These are phyloP conservation scores for Globodera rostochiensis DNA, from an alignment of 1,140 invertebrate species.

Conservation along the genomic window DNA sequence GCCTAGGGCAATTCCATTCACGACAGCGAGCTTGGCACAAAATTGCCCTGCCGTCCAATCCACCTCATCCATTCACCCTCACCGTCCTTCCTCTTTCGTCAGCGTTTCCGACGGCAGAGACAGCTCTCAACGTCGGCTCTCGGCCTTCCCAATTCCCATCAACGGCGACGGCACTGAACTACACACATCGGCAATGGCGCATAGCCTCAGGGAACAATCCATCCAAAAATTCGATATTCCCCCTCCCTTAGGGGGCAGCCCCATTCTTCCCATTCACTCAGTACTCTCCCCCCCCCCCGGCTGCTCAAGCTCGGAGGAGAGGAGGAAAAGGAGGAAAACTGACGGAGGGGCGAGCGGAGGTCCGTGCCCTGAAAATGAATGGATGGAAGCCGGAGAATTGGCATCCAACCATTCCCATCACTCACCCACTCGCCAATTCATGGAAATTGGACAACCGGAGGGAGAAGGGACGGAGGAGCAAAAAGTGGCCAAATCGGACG, in stretches of 20 bases:
- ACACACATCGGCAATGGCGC: background rate
- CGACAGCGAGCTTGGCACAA: background rate
- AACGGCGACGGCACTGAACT: constrained; percentile 3
- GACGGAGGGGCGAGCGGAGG: background rate
- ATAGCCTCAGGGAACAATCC: constrained; percentile 1
- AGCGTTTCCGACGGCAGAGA: constrained; percentile 1
- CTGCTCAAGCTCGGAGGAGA: background rate
- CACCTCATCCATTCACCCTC: background rate
- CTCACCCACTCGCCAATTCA: too few species aligned
- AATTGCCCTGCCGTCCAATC: background rate
- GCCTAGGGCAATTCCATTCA: background rate
- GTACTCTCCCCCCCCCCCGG: background rate
- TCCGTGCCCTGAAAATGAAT: too few species aligned
- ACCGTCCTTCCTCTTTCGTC: background rate
- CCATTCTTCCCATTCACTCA: background rate
- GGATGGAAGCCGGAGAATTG: background rate
- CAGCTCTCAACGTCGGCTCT: background rate
- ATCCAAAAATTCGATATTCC: constrained; percentile 6
- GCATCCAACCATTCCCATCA: too few species aligned
- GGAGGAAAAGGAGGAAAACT: background rate
- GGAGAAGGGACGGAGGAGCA: too few species aligned
- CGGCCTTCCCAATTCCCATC: background rate
- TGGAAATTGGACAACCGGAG: too few species aligned
- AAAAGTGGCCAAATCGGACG: too few species aligned
- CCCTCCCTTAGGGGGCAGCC: too few species aligned